These are phyloP conservation scores for Scyliorhinus canicula DNA, from an alignment of 2,797 vertebrate species.

Conservation along the genomic window DNA sequence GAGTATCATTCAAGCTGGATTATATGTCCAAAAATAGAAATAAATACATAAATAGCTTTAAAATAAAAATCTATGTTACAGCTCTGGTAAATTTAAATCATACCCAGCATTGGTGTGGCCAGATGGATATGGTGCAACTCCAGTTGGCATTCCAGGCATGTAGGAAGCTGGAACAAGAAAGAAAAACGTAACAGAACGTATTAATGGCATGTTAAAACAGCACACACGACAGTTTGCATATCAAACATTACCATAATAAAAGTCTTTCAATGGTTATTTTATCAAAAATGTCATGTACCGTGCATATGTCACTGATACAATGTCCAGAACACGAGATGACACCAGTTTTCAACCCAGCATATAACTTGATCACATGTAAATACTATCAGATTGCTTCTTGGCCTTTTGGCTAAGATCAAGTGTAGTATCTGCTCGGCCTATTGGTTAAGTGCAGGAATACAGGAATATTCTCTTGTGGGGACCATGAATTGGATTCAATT, in stretches of 20 bases:
- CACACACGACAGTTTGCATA: neutral
- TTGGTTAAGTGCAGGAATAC: no score
- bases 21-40: neutral
- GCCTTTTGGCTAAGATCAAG: no score
- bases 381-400: no score
- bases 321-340: neutral
- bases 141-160: conserved; percentile 81
- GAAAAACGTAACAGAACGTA: conserved; percentile 35
- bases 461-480: no score
- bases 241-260: neutral
- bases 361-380: neutral
- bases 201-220: neutral
- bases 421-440: no score
- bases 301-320: neutral
- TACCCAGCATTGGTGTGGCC: conserved; percentile 82
- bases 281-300: neutral
- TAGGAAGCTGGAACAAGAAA: conserved; percentile 75
- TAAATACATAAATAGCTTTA: neutral
- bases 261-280: neutral
- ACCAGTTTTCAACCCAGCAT: neutral
- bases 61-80: neutral
- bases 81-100: conserved; percentile 41
- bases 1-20: neutral
- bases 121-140: conserved; percentile 74
- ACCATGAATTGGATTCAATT: no score